phyloP scores from a whole-genome alignment of 2,113 vertebrate genomes.

The Anas platyrhynchos region DNA sequence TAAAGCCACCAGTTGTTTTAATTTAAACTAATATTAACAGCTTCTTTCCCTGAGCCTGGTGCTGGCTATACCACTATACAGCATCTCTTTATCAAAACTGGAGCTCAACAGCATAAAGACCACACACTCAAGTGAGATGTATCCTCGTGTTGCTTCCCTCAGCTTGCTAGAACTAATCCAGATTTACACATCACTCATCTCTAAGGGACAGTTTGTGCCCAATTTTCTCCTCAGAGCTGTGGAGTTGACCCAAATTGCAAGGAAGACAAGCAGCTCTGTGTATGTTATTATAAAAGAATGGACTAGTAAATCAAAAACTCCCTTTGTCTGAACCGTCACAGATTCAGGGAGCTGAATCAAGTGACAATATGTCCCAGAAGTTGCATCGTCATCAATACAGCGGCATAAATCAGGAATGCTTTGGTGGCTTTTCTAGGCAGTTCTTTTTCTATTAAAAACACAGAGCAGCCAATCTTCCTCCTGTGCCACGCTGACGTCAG shows the following conservation, averaged over 20 bases:
- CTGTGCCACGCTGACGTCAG: slow-evolving; percentile 2
- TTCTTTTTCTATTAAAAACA: neutral
- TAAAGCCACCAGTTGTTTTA: neutral
- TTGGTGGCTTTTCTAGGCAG: neutral
- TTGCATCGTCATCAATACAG: neutral
- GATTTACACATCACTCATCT: neutral
- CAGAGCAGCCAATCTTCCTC: neutral
- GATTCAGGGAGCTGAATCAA: neutral
- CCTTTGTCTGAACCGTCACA: neutral
- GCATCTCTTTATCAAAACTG: neutral
- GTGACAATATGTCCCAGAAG: neutral
- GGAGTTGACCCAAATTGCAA: neutral
- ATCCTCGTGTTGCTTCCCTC: neutral
- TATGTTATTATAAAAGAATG: neutral
- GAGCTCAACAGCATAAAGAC: neutral
- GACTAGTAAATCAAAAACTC: neutral
- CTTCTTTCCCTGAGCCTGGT: neutral
- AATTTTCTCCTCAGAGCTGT: neutral
- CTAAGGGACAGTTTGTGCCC: neutral
- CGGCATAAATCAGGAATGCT: neutral
- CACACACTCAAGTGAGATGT: neutral
- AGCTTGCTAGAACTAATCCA: slow-evolving; percentile 3
- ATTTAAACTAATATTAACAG: slow-evolving; percentile 27
- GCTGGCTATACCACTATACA: neutral
- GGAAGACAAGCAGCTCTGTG: neutral